A percentile compares a stretch with the other conserved stretches of the same genome.
Conservation (phyloP, 2,888 invertebrate genomes). For the Euclidia mi region DNA sequence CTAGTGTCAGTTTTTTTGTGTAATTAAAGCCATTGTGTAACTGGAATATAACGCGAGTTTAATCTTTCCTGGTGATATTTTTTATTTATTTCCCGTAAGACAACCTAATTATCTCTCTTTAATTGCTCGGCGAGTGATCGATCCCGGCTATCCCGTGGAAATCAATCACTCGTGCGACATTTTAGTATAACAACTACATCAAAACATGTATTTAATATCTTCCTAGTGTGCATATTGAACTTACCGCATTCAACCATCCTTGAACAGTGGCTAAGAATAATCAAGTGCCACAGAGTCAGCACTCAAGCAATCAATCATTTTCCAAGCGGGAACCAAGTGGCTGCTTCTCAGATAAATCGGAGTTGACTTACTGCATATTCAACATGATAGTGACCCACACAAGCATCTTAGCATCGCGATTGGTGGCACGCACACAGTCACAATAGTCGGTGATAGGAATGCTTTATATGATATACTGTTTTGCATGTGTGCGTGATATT, state of each 20-base stretch:
- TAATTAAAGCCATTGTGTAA: too few relatives aligned
- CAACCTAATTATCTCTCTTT: too few relatives aligned
- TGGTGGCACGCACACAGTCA: constrained; percentile 15
- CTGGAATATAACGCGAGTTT: too few relatives aligned
- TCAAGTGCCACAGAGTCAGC: constrained; percentile 62
- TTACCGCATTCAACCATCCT: background rate
- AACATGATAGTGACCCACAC: constrained; percentile 39
- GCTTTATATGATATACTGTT: background rate
- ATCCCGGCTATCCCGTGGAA: too few relatives aligned
- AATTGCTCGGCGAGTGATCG: too few relatives aligned
- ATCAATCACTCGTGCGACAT: too few relatives aligned
- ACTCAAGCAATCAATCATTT: constrained; percentile 74
- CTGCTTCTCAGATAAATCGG: constrained; percentile 49
- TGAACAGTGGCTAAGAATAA: constrained; percentile 63
- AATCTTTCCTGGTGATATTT: too few relatives aligned
- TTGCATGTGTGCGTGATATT: constrained; percentile 25
- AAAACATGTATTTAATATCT: too few relatives aligned
- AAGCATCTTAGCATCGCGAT: constrained; percentile 11
- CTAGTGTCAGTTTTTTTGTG: too few relatives aligned
- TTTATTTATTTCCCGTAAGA: too few relatives aligned
- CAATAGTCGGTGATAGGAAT: background rate
- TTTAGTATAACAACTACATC: too few relatives aligned
- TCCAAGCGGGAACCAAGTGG: constrained; percentile 67
- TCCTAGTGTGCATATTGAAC: too few relatives aligned
- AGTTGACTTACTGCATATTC: constrained; percentile 51